A percentile compares a stretch with the other conserved stretches of the same genome.
Evolutionary conservation across 2,888 invertebrate species (phyloP).

Genomic region (Ganaspis brasiliensis): DNA sequence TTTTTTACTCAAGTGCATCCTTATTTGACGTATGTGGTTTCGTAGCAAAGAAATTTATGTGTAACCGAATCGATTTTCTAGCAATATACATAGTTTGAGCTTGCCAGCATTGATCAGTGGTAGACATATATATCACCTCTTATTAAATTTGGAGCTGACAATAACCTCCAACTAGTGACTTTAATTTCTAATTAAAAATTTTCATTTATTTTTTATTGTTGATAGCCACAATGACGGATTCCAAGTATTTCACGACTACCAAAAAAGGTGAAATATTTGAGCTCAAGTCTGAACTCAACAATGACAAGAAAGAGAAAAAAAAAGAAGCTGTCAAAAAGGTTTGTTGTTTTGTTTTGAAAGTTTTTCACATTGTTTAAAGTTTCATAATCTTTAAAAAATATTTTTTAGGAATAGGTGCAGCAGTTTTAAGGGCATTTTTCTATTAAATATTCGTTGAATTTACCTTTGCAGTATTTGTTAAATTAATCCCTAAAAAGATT

Average conservation of each 20-base stretch:
- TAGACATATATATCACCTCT: slow-evolving; percentile 15
- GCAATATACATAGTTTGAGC: slow-evolving; percentile 20
- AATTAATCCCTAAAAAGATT: too few species aligned
- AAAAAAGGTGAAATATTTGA: slow-evolving; percentile 99
- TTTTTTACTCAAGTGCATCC: neutral
- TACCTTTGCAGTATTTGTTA: too few species aligned
- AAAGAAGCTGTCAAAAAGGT: slow-evolving; percentile 99
- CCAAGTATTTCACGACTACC: slow-evolving; percentile 99
- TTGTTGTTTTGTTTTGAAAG: slow-evolving; percentile 71
- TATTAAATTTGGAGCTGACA: slow-evolving; percentile 34
- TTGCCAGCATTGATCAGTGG: slow-evolving; percentile 37
- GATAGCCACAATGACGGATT: slow-evolving; percentile 93
- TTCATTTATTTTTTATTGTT: slow-evolving; percentile 32
- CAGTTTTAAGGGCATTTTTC: too few species aligned
- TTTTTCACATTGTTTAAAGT: slow-evolving; percentile 5
- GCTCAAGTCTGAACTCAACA: slow-evolving; percentile 98
- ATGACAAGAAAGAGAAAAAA: slow-evolving; percentile 99
- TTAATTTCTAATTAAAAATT: slow-evolving; percentile 30
- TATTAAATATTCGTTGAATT: too few species aligned
- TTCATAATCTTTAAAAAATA: slow-evolving; percentile 8
- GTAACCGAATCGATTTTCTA: slow-evolving; percentile 3
- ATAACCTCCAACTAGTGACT: slow-evolving; percentile 3
- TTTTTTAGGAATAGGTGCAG: too few species aligned
- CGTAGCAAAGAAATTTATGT: slow-evolving; percentile 1
- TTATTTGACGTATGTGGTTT: neutral